Base-by-base conservation (phyloP, 2,113 vertebrate genomes). In the Anhinga rufa region DNA sequence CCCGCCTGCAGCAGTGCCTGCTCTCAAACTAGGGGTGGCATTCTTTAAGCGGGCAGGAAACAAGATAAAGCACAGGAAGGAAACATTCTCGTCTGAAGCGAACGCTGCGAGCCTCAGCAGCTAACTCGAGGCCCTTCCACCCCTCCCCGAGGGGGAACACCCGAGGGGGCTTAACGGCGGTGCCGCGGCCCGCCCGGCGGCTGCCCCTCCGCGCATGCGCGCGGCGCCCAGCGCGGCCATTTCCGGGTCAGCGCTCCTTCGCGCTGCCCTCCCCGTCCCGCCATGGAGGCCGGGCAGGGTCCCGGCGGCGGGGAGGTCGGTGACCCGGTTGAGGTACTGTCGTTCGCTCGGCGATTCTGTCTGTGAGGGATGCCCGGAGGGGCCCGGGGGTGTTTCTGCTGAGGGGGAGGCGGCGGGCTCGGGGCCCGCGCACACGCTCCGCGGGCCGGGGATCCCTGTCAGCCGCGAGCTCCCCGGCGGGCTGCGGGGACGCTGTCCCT, bases 121-220 rank as follows among this genome's bases (percentile, higher is more conserved):
- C 32, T 38, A 16, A 10, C 25, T 20, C 38, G 6, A 19, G 31
- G 6, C 6, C 48, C 62, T 31, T 34, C 40, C 69, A 44, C 51
- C 18, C 16, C 44, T 17, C 10, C 12, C 36, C 7, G 0, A 9
- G 1, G 3, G 0, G 6, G 1, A 31, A 7, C n/a, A 4, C 7
- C 1, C n/a, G n/a, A n/a, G n/a, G 10, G 0, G 3, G 6, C 49
- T 32, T 7, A 2, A 5, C 4, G 1, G 26, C 22, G 14, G 8
- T 12, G 4, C 38, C 20, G 3, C n/a, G 3, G 17, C 28, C 29
- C 24, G 11, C 26, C 28, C 18, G 5, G 31, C 40, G 14, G 11
- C 32, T 3, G 31, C n/a, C 19, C 21, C 12, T 3, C 28, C 7
- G 8, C 68, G 68, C 91, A 62, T 44, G 91, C 74, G 76, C 62